phyloP scores from a whole-genome alignment of 2,888 invertebrate genomes.

The Lochmaea capreae region DNA sequence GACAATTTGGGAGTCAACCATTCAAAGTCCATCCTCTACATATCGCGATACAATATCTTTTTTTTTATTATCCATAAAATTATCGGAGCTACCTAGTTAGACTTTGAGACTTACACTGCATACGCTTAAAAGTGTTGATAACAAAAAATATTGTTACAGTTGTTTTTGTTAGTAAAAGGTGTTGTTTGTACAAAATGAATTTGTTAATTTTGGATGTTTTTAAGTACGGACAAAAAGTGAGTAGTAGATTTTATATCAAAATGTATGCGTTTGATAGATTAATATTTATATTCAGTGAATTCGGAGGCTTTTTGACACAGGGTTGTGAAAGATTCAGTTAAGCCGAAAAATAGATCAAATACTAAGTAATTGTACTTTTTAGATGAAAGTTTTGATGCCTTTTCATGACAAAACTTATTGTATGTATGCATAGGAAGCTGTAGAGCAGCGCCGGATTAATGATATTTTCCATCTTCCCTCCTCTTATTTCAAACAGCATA shows the following conservation, averaged over 20 bases:
- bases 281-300: no score
- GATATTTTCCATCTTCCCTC: no score
- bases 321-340: no score
- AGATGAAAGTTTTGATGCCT: no score
- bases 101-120: neutral
- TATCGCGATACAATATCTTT: slow-evolving; percentile 3
- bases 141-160: neutral
- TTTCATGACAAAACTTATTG: no score
- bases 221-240: neutral
- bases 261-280: no score
- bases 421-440: no score
- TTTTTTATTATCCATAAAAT: neutral
- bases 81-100: neutral
- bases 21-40: slow-evolving; percentile 6
- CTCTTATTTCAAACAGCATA: no score
- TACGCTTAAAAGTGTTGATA: neutral
- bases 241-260: neutral
- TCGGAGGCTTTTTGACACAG: no score
- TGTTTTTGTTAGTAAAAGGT: neutral
- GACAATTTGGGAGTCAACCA: neutral
- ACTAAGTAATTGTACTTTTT: no score
- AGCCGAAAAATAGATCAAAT: no score
- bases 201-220: neutral
- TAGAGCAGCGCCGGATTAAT: no score
- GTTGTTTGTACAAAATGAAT: neutral